Conservation (phyloP, 2,888 invertebrate genomes). For the Agrotis puta region DNA sequence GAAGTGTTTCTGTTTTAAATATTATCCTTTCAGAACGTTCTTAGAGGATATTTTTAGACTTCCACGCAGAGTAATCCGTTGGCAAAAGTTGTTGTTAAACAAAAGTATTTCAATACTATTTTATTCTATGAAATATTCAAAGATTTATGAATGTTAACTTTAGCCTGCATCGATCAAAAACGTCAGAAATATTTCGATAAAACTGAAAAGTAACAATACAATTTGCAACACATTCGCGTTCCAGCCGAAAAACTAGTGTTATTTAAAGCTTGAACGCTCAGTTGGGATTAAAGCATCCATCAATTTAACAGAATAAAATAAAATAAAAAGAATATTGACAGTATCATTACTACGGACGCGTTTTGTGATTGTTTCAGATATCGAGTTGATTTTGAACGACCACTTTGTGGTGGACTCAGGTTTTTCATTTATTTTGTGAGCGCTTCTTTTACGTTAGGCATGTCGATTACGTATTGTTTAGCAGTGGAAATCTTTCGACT, state of each 20-base stretch:
- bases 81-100: no score
- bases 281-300: conserved; percentile 48
- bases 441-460: not conserved
- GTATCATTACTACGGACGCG: conserved; percentile 18
- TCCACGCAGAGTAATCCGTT: no score
- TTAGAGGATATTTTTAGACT: no score
- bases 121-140: not conserved
- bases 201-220: conserved; percentile 32
- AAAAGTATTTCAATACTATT: no score
- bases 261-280: conserved; percentile 53
- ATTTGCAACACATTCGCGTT: conserved; percentile 6
- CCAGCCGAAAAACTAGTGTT: conserved; percentile 40
- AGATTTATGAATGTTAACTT: not conserved
- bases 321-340: conserved; percentile 42
- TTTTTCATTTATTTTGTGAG: conserved; percentile 1
- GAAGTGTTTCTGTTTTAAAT: not conserved
- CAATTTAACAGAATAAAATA: conserved; percentile 35
- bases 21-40: no score
- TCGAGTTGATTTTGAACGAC: not conserved
- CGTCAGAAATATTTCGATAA: not conserved
- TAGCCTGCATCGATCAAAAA: not conserved
- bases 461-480: no score
- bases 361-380: conserved; percentile 25
- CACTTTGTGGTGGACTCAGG: not conserved
- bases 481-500: no score